Percentiles rank a stretch among this genome's conserved stretches.
These are phyloP conservation scores for Serilophus lunatus DNA, from an alignment of 2,113 vertebrate species.

Conservation along the genomic window DNA sequence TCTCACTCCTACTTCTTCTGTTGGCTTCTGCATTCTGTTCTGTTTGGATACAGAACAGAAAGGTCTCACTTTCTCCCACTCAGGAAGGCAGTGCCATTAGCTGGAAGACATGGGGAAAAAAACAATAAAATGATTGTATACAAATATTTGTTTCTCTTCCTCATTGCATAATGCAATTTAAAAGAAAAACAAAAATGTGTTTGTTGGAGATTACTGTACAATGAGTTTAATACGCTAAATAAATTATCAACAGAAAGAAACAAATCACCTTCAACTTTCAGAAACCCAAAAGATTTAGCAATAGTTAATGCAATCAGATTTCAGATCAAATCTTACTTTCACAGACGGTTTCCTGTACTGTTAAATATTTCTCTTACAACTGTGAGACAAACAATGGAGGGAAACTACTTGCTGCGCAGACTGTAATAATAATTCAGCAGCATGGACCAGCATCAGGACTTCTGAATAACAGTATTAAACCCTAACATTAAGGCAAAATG, in stretches of 20 bases:
- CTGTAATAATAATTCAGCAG: neutral
- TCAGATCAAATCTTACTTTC: slow-evolving; percentile 2
- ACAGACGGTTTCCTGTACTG: slow-evolving; percentile 13
- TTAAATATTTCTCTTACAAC: slow-evolving; percentile 4
- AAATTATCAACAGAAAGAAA: neutral
- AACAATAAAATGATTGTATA: neutral
- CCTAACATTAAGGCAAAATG: neutral
- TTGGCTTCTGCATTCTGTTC: neutral
- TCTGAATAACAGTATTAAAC: neutral
- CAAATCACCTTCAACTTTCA: neutral
- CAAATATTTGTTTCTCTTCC: neutral
- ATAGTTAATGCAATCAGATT: neutral
- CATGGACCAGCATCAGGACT: neutral
- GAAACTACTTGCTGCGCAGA: neutral
- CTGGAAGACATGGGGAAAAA: neutral
- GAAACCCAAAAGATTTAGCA: neutral
- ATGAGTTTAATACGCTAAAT: neutral
- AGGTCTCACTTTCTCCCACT: neutral
- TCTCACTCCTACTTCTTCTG: neutral
- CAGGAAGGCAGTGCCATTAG: neutral
- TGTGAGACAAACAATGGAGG: slow-evolving; percentile 19
- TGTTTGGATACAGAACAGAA: neutral
- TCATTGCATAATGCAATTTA: neutral
- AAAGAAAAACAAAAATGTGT: neutral
- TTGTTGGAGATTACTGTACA: neutral